A percentile compares a stretch with the other conserved stretches of the same genome.
Evolutionary conservation across 2,888 invertebrate species (phyloP).

Genomic region (Priapulus caudatus): DNA sequence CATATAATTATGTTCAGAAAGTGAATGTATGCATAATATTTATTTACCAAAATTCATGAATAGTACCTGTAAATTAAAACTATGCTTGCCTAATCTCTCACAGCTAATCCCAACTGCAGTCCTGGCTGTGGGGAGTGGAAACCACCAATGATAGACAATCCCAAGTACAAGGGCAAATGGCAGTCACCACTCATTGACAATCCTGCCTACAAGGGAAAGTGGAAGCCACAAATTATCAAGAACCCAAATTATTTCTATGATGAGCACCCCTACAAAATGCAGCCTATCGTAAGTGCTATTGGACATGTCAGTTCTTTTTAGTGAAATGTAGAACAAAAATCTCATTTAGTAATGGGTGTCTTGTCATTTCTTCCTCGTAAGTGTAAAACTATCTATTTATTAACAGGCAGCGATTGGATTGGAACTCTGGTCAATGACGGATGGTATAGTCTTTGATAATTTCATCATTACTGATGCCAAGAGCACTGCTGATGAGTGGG

Average conservation of each 20-base stretch:
- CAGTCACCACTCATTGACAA: constrained; percentile 50
- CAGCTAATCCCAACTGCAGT: constrained; percentile 65
- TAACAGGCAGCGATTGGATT: constrained; percentile 82
- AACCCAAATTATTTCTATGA: constrained; percentile 92
- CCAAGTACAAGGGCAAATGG: constrained; percentile 93
- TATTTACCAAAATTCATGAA: too few species aligned
- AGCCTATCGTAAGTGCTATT: constrained; percentile 64
- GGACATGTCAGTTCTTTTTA: too few species aligned
- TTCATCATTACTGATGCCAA: constrained; percentile 75
- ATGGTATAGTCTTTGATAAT: constrained; percentile 87
- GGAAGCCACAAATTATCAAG: constrained; percentile 55
- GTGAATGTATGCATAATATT: too few species aligned
- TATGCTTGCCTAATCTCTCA: too few species aligned
- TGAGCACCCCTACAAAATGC: constrained; percentile 71
- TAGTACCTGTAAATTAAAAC: too few species aligned
- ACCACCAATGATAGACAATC: constrained; percentile 70
- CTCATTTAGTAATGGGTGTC: too few species aligned
- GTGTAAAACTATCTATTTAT: too few species aligned
- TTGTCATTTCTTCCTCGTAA: too few species aligned
- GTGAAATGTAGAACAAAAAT: too few species aligned
- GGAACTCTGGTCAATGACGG: constrained; percentile 97
- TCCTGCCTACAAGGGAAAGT: constrained; percentile 45
- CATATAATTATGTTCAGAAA: too few species aligned
- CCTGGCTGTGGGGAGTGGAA: constrained; percentile 87
- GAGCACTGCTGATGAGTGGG: constrained; percentile 61